Conservation (phyloP, 2,888 invertebrate species). For the Lycocerus yunnanus region DNA sequence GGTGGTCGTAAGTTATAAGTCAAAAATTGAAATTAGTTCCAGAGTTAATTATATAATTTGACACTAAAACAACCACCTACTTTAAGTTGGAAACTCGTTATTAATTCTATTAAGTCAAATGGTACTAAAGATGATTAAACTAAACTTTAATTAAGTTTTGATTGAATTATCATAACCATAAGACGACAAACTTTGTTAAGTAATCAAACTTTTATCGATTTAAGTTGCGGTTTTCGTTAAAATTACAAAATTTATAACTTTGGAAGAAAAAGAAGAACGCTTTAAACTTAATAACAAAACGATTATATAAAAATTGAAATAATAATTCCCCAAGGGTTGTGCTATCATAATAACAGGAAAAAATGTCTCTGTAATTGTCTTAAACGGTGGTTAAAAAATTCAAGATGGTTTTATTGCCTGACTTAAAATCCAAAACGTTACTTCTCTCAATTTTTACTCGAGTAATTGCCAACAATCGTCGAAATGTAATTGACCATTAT, state of each 20-base stretch:
- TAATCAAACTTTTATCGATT: constrained; percentile 16
- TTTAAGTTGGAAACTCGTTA: constrained; percentile 1
- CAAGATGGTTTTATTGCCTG: background rate
- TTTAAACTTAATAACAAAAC: background rate
- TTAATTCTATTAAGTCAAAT: constrained; percentile 16
- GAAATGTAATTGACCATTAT: constrained; percentile 33
- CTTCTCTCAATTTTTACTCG: constrained; percentile 14
- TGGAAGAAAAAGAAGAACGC: background rate
- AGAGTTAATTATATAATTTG: background rate
- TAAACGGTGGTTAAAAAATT: constrained; percentile 11
- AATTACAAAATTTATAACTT: background rate
- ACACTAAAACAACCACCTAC: background rate
- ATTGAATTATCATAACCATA: constrained; percentile 22
- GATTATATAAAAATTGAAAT: constrained; percentile 6
- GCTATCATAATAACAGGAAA: constrained; percentile 8
- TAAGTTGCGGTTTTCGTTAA: constrained; percentile 6
- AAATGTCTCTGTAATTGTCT: constrained; percentile 7
- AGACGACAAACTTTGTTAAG: constrained; percentile 9
- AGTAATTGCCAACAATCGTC: constrained; percentile 18
- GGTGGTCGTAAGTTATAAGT: background rate
- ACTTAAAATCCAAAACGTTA: constrained; percentile 1
- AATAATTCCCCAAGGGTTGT: constrained; percentile 1
- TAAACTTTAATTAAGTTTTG: constrained; percentile 26
- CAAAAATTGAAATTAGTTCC: background rate
- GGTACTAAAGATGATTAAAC: constrained; percentile 23